Conservation (phyloP, 2,113 vertebrate species). For the Engraulis encrasicolus region DNA sequence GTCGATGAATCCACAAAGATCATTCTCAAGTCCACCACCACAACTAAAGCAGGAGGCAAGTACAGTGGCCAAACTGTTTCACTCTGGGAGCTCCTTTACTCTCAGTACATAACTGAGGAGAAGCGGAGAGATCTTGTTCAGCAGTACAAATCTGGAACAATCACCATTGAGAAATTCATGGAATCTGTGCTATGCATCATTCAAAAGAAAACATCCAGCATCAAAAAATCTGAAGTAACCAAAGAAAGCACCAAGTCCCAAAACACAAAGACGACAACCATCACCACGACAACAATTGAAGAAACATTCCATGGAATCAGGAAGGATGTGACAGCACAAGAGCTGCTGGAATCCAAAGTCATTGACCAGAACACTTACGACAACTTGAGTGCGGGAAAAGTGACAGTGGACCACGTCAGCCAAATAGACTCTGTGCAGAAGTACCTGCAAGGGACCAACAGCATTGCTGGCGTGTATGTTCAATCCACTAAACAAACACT, state of each 20-base stretch:
- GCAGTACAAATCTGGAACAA: slow-evolving; percentile 64
- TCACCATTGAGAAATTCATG: slow-evolving; percentile 64
- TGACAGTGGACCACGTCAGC: slow-evolving; percentile 57
- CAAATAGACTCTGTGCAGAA: slow-evolving; percentile 69
- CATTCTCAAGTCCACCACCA: slow-evolving; percentile 57
- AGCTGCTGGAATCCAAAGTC: slow-evolving; percentile 77
- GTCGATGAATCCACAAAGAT: slow-evolving; percentile 62
- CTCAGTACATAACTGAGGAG: slow-evolving; percentile 66
- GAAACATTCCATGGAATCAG: slow-evolving; percentile 65
- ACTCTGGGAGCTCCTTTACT: slow-evolving; percentile 75
- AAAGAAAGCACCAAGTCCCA: slow-evolving; percentile 47
- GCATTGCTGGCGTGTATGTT: slow-evolving; percentile 77
- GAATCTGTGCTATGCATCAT: slow-evolving; percentile 51
- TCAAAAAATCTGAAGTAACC: slow-evolving; percentile 50
- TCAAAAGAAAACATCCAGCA: slow-evolving; percentile 64
- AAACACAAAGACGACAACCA: slow-evolving; percentile 57
- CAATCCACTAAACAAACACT: slow-evolving; percentile 74
- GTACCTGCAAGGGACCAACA: slow-evolving; percentile 76
- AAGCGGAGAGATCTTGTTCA: slow-evolving; percentile 66
- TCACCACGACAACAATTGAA: slow-evolving; percentile 65
- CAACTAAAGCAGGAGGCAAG: slow-evolving; percentile 60
- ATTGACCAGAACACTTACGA: slow-evolving; percentile 49
- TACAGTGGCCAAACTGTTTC: slow-evolving; percentile 67
- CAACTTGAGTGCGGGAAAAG: slow-evolving; percentile 52
- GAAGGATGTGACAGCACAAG: slow-evolving; percentile 47